phyloP scores from a whole-genome alignment of 2,888 invertebrate genomes.

The Caenorhabditis virilis region DNA sequence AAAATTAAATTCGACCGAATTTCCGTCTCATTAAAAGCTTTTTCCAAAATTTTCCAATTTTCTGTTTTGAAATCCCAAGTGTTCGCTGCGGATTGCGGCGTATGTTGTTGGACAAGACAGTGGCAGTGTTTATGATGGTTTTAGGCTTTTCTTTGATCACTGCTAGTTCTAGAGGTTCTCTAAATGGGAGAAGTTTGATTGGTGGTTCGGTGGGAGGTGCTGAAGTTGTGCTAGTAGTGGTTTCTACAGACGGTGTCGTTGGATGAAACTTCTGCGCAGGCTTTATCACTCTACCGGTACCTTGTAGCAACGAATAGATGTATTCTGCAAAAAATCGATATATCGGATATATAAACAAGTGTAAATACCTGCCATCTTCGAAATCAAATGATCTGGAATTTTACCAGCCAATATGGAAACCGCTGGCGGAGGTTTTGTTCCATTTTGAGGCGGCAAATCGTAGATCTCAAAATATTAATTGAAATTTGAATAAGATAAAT shows the following conservation, averaged over 20 bases:
- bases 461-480: too few relatives aligned
- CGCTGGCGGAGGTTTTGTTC: neutral
- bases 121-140: too few relatives aligned
- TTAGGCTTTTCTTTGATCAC: conserved; percentile 11
- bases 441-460: too few relatives aligned
- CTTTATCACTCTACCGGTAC: conserved; percentile 23
- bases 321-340: conserved; percentile 11
- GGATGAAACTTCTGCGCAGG: too few relatives aligned
- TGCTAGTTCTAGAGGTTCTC: conserved; percentile 15
- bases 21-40: neutral
- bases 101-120: too few relatives aligned
- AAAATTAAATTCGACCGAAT: too few relatives aligned
- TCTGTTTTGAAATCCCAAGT: conserved; percentile 15
- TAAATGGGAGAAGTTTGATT: conserved; percentile 16
- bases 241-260: too few relatives aligned
- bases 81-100: too few relatives aligned
- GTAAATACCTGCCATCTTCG: conserved; percentile 19
- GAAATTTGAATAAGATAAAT: too few relatives aligned
- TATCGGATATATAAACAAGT: neutral
- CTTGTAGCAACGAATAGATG: conserved; percentile 21
- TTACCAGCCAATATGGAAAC: conserved; percentile 23
- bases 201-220: conserved; percentile 4
- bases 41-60: conserved; percentile 8
- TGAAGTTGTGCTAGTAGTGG: conserved; percentile 11
- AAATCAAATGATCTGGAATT: conserved; percentile 24